phyloP scores from a whole-genome alignment of 1,140 invertebrate species.

The Anagrus nilaparvatae region DNA sequence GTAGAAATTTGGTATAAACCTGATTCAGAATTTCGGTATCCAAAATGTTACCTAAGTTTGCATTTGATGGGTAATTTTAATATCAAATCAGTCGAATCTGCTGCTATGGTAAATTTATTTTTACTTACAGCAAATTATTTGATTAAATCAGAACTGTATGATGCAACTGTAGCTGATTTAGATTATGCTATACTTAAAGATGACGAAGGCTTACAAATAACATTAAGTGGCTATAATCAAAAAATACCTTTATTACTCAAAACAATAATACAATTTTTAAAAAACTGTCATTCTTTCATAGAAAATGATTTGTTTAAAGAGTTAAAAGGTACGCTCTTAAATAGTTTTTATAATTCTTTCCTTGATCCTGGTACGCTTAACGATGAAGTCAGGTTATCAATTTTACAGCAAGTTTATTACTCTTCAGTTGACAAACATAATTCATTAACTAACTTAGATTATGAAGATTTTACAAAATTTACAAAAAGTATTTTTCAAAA shows the following conservation, averaged over 20 bases:
- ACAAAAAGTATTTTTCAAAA: constrained; percentile 46
- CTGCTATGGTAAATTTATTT: constrained; percentile 51
- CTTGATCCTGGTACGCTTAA: constrained; percentile 58
- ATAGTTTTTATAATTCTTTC: constrained; percentile 61
- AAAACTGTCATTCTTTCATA: constrained; percentile 40
- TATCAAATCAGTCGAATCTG: constrained; percentile 46
- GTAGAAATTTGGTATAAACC: constrained; percentile 77
- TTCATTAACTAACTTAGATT: constrained; percentile 48
- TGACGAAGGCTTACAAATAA: constrained; percentile 60
- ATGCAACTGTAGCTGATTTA: constrained; percentile 64
- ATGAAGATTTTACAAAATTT: constrained; percentile 51
- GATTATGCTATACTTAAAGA: constrained; percentile 46
- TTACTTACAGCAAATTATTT: constrained; percentile 47
- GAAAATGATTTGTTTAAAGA: constrained; percentile 53
- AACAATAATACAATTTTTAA: constrained; percentile 52
- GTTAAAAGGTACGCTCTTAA: constrained; percentile 54
- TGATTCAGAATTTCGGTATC: constrained; percentile 77
- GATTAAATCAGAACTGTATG: constrained; percentile 64
- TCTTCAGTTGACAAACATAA: constrained; percentile 53
- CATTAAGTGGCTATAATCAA: constrained; percentile 65
- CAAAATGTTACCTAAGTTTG: constrained; percentile 64
- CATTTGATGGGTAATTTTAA: constrained; percentile 60
- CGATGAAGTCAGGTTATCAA: constrained; percentile 53
- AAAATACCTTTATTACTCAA: constrained; percentile 64
- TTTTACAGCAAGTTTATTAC: constrained; percentile 52